A percentile compares a stretch with the other conserved stretches of the same genome.
Evolutionary conservation across 2,888 invertebrate genomes (phyloP).

Genomic region (Tetragnatha montana): DNA sequence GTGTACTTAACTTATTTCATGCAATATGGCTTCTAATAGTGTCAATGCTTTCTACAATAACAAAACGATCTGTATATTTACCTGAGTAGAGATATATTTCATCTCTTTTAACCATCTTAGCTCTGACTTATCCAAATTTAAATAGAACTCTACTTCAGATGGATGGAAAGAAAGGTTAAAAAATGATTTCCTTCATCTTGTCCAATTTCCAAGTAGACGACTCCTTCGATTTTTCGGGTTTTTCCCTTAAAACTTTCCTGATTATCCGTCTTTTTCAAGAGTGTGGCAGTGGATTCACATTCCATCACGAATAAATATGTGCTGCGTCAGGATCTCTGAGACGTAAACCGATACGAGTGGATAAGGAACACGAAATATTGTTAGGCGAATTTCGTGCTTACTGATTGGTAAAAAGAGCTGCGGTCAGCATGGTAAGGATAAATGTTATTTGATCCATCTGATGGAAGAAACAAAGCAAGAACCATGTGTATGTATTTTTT

Average conservation of each 20-base stretch:
- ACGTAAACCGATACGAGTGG: conserved; percentile 36
- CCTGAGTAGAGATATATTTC: too few relatives aligned
- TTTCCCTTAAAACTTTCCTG: neutral
- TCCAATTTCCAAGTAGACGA: too few relatives aligned
- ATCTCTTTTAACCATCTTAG: too few relatives aligned
- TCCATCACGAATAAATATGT: conserved; percentile 49
- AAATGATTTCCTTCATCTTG: too few relatives aligned
- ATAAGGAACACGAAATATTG: conserved; percentile 49
- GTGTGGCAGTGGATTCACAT: conserved; percentile 29
- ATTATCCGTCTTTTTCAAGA: neutral
- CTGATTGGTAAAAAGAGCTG: conserved; percentile 58
- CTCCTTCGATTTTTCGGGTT: neutral
- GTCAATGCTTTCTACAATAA: too few relatives aligned
- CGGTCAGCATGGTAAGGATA: conserved; percentile 54
- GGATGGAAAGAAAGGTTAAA: too few relatives aligned
- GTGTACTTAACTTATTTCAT: too few relatives aligned
- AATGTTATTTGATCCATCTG: conserved; percentile 56
- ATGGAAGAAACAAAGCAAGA: conserved; percentile 38
- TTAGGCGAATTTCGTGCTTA: conserved; percentile 59
- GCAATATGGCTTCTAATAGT: too few relatives aligned
- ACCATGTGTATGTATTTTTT: neutral
- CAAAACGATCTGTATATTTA: too few relatives aligned
- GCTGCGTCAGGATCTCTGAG: conserved; percentile 38
- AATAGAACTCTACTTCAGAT: too few relatives aligned
- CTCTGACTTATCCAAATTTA: too few relatives aligned